Base-by-base conservation (phyloP, 2,797 vertebrate species). In the Fratercula arctica region DNA sequence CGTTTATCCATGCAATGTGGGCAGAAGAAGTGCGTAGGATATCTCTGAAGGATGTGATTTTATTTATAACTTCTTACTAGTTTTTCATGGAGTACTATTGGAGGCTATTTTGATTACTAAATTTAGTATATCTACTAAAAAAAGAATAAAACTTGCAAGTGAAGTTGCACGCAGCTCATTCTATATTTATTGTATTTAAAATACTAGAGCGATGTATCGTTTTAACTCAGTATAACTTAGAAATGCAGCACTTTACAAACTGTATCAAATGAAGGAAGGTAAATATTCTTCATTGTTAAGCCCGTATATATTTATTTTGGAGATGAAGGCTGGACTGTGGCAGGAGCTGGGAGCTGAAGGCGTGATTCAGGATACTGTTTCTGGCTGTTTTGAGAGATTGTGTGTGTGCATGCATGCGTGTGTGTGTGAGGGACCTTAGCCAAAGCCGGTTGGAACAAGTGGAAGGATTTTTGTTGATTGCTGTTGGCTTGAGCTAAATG, bases 151-250 rank as follows among this genome's bases (percentile, higher is more conserved):
- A 93, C 61, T 85, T 87, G 70, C 76, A 74, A 95, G 85, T 46
- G 76, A 74, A 72, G 72, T 72, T 89, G 94, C 67, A 81, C 87
- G 24, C 43, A 84, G 86, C 84, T 96, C 84, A 28, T 85, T 80
- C 87, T 94, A n/a, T 95, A 93, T 96, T 95, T 95, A 94, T 93
- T 74, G 46, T 89, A 78, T 94, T 94, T 87, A 91, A 96, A 90
- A 80, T 85, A 54, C 72, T 85, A 87, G 75, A 75, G 76, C 46
- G 16, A n/a, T 51, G 1, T n/a, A 48, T 89, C 11, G 1, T 85
- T 91, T 89, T 69, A 87, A 84, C 54, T 86, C 1, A 0, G 69
- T 68, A 11, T 85, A 53, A 75, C 89, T 95, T 94, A 93, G 91
- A 33, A 95, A 89, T 33, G 4, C 63, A 74, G 95, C 94, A 97